Evolutionary conservation across 1,140 invertebrate species (phyloP), one percentile per base, ranked within the genome.

Genomic region (Melitaea cinxia): DNA sequence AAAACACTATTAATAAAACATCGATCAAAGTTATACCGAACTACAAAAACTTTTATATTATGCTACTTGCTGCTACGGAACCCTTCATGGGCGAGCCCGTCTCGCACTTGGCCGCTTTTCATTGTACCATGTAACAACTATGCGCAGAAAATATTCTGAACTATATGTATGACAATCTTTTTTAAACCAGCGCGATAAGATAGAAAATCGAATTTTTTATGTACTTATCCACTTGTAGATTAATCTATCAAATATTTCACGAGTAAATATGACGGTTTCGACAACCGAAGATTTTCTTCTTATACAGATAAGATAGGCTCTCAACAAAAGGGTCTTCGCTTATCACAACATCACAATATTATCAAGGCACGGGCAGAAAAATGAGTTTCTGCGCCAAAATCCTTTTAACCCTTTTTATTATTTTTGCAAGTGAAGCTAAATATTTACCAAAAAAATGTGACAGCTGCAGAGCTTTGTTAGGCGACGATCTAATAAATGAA

Each of bases 291-390:
- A 63, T 23, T 73, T 65, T n/a, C n/a, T 59, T 68, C 30, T 58
- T 54, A 37, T 39, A 59, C n/a, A 12, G 78, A 80, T 80, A 78
- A 80, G 77, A 82, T 79, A 79, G 28, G 23, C 60, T 30, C 42
- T 35, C 54, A 75, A 80, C 66, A 81, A 78, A 70, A 65, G 53
- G 62, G 68, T 47, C 39, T 60, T 19, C 14, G 17, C 45, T 65
- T 72, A 75, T 77, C 70, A 67, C 60, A 61, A 60, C 35, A 65
- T 70, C 71, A 72, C 73, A 78, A 65, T 78, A 70, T 66, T 57
- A 62, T 54, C 33, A 56, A 50, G 58, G 63, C 52, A 47, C 26
- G 57, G 63, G 56, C 21, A 63, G 69, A 68, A 80, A 75, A 64
- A 83, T 83, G 81, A 70, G 74, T 77, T 73, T 69, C 30, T 37